A percentile compares a stretch with the other conserved stretches of the same genome.
phyloP scores from a whole-genome alignment of 2,797 vertebrate genomes.

The Eleutherodactylus coqui region DNA sequence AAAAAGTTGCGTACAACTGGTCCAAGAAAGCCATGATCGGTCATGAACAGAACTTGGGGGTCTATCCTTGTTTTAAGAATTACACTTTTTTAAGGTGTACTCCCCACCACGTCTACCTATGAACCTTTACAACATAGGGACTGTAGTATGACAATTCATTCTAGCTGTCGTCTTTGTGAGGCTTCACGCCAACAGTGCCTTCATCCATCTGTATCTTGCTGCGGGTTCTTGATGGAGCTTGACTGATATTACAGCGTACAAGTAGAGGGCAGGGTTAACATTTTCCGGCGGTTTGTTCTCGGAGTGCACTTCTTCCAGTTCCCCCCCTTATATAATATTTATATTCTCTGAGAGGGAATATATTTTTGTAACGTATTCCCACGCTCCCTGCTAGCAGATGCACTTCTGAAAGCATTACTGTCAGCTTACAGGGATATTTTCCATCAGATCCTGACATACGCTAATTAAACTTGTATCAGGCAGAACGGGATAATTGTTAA shows the following conservation, averaged over 20 bases:
- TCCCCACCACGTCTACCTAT: not conserved
- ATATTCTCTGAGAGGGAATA: conserved; percentile 58
- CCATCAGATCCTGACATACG: conserved; percentile 59
- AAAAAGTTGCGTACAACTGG: too few species aligned
- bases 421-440: conserved; percentile 61
- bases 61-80: not conserved
- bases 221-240: not conserved
- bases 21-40: too few species aligned
- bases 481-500: conserved; percentile 52
- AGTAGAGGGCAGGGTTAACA: conserved; percentile 40
- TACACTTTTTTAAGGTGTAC: not conserved
- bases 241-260: conserved; percentile 6
- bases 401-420: conserved; percentile 63
- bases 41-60: too few species aligned
- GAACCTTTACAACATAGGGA: too few species aligned
- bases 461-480: conserved; percentile 62
- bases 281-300: conserved; percentile 29
- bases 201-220: not conserved
- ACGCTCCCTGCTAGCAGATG: conserved; percentile 53
- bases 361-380: conserved; percentile 62
- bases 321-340: conserved; percentile 62
- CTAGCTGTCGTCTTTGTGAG: not conserved
- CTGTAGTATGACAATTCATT: not conserved
- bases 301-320: conserved; percentile 42
- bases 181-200: not conserved